A percentile compares a stretch with the other conserved stretches of the same genome.
Conservation (phyloP, 2,888 invertebrate species). For the Carpatolechia fugitivella region DNA sequence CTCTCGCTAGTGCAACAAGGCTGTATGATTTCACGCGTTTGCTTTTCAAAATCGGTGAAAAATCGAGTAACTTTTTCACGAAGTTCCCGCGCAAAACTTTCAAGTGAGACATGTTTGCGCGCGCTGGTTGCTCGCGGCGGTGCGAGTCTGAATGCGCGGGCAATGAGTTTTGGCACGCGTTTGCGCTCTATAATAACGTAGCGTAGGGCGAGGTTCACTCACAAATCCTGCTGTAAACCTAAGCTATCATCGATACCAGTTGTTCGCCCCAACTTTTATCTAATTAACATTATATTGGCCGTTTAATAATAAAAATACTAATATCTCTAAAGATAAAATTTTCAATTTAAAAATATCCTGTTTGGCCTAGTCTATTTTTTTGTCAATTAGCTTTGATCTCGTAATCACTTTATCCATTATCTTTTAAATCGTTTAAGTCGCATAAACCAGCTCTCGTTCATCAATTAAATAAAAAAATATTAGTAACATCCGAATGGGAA, state of each 20-base stretch:
- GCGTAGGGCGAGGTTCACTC: conserved; percentile 62
- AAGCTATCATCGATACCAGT: not conserved
- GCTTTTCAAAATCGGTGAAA: conserved; percentile 40
- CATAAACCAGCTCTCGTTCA: too few relatives aligned
- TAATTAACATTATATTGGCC: too few relatives aligned
- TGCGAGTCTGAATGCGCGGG: conserved; percentile 5
- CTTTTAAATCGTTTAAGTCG: too few relatives aligned
- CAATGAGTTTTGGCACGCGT: conserved; percentile 41
- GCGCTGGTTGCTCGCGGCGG: conserved; percentile 46
- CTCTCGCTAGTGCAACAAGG: conserved; percentile 32
- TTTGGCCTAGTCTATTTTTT: too few relatives aligned
- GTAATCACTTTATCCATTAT: too few relatives aligned
- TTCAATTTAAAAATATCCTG: too few relatives aligned
- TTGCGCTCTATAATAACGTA: conserved; percentile 17
- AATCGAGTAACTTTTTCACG: conserved; percentile 58
- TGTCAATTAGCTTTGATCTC: too few relatives aligned
- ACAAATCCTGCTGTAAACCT: conserved; percentile 7
- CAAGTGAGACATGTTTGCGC: conserved; percentile 60
- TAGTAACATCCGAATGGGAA: too few relatives aligned
- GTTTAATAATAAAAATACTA: too few relatives aligned
- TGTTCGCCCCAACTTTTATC: too few relatives aligned
- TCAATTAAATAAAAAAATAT: too few relatives aligned
- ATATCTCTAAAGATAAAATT: too few relatives aligned
- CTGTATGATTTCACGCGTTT: conserved; percentile 37
- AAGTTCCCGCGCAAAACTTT: conserved; percentile 70